These are phyloP conservation scores for Philaenus spumarius DNA, from an alignment of 1,140 invertebrate genomes.

Conservation along the genomic window DNA sequence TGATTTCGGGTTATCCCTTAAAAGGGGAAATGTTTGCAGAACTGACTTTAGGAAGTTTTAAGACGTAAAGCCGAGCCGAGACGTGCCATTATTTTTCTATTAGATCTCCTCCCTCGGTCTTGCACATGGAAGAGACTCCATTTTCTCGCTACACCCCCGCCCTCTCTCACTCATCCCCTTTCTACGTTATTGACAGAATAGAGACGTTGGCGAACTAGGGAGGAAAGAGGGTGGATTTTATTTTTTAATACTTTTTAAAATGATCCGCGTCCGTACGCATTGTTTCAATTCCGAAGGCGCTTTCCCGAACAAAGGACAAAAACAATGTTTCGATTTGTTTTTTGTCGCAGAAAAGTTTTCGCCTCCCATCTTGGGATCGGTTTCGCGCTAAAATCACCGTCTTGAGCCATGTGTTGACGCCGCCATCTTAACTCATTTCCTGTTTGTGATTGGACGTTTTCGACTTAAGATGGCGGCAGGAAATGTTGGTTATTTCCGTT, in stretches of 20 bases:
- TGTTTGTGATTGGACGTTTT: conserved; percentile 27
- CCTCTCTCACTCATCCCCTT: background rate
- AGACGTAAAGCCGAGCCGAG: conserved; percentile 1
- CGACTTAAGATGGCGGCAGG: conserved; percentile 13
- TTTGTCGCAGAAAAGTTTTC: too few species aligned
- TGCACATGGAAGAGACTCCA: too few species aligned
- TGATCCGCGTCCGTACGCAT: too few species aligned
- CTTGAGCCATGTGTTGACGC: conserved; percentile 10
- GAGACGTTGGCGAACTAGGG: background rate
- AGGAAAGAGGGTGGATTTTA: background rate
- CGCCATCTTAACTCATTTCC: conserved; percentile 35
- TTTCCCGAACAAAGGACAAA: too few species aligned
- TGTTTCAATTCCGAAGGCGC: too few species aligned
- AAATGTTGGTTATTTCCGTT: conserved; percentile 13
- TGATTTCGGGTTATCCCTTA: too few species aligned
- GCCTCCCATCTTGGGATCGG: too few species aligned
- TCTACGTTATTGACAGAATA: background rate
- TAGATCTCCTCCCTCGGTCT: background rate
- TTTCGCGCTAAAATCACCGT: background rate
- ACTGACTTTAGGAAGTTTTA: background rate
- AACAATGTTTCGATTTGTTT: too few species aligned
- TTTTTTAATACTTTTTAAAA: too few species aligned
- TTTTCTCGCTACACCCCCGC: background rate
- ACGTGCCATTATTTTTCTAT: background rate
- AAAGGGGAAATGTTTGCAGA: too few species aligned